Base-by-base conservation (phyloP, 37 sponge, comb jelly and placozoan genomes). In the Spongia lamella region DNA sequence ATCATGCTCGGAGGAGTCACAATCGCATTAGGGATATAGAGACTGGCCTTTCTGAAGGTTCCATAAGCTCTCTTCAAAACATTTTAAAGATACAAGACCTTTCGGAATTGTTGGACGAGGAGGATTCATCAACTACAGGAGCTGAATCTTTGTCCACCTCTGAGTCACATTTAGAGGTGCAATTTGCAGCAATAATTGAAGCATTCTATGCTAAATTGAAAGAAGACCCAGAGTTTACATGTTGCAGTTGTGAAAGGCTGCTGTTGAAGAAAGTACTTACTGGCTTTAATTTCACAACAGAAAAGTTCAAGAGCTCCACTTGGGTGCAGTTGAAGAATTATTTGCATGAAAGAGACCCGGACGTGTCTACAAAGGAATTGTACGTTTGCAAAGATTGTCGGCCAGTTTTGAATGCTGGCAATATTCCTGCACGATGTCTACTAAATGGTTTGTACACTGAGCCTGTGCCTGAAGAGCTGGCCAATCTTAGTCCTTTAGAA, bases 351-450 rank as follows among this genome's bases (percentile, higher is more conserved):
- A 24, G 67, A 11, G 13, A 55, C 38, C 53, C 34, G 20, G 49
- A 30, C 34, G 63, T 56, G 51, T 37, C 32, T 15, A 34, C 20
- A 26, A 15, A 69, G 14, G 16, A 37, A 11, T 47, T 62, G 29
- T 85, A 64, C 50, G 49, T 73, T 79, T 85, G 80, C 68, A 20
- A 85, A 32, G 69, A 87, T 68, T 88, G 88, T 38, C 58, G 55
- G 31, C 55, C 73, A 24, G 21, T 20, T 9, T 26, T 83, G 2
- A 88, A 53, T 15, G 29, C 33, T 19, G 38, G 61, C 22, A 83
- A 62, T 27, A 73, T 88, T 79, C 84, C 84, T 27, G 35, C 79
- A 30, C 7, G 79, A 4, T 83, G 84, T 71, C 69, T 83, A n/a
- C 76, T 88, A 3, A 88, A 88, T 74, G 89, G 79, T 38, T 56